Evolutionary conservation across 2,113 vertebrate genomes (phyloP), one percentile per base, ranked within the genome.

Genomic region (Myocastor coypus): DNA sequence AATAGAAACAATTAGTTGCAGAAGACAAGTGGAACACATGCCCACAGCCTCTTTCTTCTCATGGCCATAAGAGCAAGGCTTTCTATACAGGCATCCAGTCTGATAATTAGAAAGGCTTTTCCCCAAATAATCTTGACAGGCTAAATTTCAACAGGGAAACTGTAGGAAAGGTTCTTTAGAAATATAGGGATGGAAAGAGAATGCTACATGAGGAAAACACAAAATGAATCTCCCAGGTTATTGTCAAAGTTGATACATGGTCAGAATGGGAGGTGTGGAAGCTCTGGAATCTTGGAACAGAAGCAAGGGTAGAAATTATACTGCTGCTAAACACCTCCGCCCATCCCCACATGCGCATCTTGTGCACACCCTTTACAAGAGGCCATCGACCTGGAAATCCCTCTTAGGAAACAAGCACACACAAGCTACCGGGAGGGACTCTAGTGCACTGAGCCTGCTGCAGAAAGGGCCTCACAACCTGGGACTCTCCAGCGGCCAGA

Each of bases 401-500:
- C 52, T 69, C 63, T 87, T 1, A 30, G 59, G 78, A 81, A 92
- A 34, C n/a, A 50, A 37, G 57, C n/a, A 28, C 17, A n/a, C 24
- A 2, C 61, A 80, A 82, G 63, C 59, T 81, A 22, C 57, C 40
- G 30, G 32, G 42, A 34, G 64, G 46, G 66, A 75, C 37, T 28
- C 30, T 0, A 1, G 12, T 13, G 37, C 28, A 5, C 69, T 3
- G 1, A 1, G 11, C 66, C 17, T 46, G 46, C 80, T 89, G 63
- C 66, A 75, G 80, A 55, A 89, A 78, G 40, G 26, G 80, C 55
- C 77, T 82, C 40, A 59, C 55, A 85, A 83, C 5, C 28, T 85
- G 20, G 83, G n/a, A 52, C 37, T 32, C n/a, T 83, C 91, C 46
- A n/a, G 30, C 28, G 94, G 63, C 40, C 77, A 94, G 42, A 96